Evolutionary conservation across 53 echinoderm and acorn worm species (phyloP), one percentile per base, ranked within the genome.

Genomic region (Arbacia lixula): DNA sequence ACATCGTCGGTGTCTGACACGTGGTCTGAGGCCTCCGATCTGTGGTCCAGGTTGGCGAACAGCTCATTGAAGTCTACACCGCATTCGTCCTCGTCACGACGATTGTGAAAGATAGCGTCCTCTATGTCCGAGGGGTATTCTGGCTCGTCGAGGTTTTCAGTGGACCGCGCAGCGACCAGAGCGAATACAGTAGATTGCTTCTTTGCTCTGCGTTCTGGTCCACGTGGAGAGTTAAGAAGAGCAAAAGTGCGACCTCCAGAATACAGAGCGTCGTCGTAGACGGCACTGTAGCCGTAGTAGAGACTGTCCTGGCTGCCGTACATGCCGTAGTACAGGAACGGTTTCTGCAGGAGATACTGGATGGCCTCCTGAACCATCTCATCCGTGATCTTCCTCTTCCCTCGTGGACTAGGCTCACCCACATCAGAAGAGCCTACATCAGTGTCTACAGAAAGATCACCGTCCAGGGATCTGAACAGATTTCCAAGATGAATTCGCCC

Each of bases 341-440:
- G 82, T 49, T 30, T 63, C 50, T 41, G 49, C 31, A 81, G 16
- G 30, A 81, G 64, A 32, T 20, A 81, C 2, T 42, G 63, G 46
- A 81, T 81, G n/a, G 82, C 82, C 46, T 81, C 82, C 49, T 32
- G 40, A 14, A 81, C 82, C 82, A 81, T 81, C 12, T 63, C 64
- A 64, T 81, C 82, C 19, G 82, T 81, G 21, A 81, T 81, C 26
- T 63, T 32, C 33, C 20, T 62, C 65, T 81, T 81, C 2, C 60
- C 11, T 6, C n/a, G 74, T 20, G 78, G 78, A 41, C 78, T 57
- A 2, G 58, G 36, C 58, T 81, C 64, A 16, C 64, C 25, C 32
- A 42, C 64, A 22, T 81, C 64, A n/a, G 64, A 62, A 12, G 62
- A 62, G 32, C 42, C 33, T 17, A 81, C 12, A 42, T 63, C 64